Evolutionary conservation across 2,113 vertebrate species (phyloP).

Genomic region (Galbula dea): DNA sequence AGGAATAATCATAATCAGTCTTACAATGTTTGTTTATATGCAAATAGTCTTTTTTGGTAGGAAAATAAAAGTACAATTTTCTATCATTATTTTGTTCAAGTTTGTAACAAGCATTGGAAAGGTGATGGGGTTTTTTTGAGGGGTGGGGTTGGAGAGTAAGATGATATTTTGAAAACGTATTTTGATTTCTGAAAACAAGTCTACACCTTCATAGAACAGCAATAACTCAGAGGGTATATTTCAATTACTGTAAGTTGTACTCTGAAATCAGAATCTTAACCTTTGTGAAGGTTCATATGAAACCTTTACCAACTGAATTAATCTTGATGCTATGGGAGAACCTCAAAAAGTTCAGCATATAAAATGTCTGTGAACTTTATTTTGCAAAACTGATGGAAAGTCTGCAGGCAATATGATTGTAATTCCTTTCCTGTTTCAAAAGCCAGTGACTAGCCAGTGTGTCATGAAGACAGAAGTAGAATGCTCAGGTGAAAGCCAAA

Average conservation of each 20-base stretch:
- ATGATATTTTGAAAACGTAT: background rate
- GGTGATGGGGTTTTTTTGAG: accelerated
- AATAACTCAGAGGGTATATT: background rate
- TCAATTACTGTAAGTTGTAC: background rate
- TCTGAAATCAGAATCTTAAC: constrained; percentile 27
- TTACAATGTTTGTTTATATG: background rate
- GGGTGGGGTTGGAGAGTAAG: background rate
- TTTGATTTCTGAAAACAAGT: background rate
- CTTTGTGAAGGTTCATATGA: constrained; percentile 10
- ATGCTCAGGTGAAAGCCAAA: background rate
- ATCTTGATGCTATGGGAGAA: background rate
- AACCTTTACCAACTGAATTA: background rate
- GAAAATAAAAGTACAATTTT: background rate
- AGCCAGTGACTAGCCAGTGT: background rate
- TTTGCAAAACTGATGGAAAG: background rate
- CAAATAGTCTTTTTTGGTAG: background rate
- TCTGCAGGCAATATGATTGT: background rate
- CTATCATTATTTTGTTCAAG: background rate
- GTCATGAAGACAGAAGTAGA: background rate
- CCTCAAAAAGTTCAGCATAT: background rate
- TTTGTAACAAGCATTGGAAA: background rate
- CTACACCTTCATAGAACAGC: background rate
- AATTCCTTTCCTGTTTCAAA: background rate
- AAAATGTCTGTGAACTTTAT: background rate
- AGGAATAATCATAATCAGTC: background rate